Percentiles rank a stretch among this genome's conserved stretches.
These are phyloP conservation scores for Xyrichtys novacula DNA, from an alignment of 2,797 vertebrate species.

Conservation along the genomic window DNA sequence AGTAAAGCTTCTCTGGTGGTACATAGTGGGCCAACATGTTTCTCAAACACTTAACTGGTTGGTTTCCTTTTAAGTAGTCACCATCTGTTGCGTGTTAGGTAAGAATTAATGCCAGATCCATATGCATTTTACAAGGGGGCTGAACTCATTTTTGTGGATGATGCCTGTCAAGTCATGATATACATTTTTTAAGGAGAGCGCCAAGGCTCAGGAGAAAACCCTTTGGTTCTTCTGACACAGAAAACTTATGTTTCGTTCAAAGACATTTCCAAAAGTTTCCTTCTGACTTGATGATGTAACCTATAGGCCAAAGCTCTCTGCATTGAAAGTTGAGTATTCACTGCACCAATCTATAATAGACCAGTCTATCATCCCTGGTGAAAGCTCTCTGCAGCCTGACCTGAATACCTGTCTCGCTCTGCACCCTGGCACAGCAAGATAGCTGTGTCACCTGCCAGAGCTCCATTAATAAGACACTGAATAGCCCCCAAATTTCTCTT, in stretches of 20 bases:
- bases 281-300: conserved; percentile 26
- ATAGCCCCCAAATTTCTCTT: conserved; percentile 37
- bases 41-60: neutral
- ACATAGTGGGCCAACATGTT: neutral
- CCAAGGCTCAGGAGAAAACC: neutral
- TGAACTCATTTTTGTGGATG: neutral
- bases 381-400: conserved; percentile 69
- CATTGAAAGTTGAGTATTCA: conserved; percentile 53
- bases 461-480: conserved; percentile 60
- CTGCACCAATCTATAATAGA: conserved; percentile 62
- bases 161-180: neutral
- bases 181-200: neutral
- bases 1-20: neutral
- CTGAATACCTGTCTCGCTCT: conserved; percentile 68
- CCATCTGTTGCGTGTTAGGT: neutral
- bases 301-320: conserved; percentile 29
- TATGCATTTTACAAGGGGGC: neutral
- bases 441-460: conserved; percentile 63
- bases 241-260: conserved; percentile 12
- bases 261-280: conserved; percentile 20
- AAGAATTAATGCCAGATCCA: neutral
- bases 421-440: conserved; percentile 63
- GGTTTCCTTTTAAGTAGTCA: neutral
- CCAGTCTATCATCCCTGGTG: conserved; percentile 57
- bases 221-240: neutral